Base-by-base conservation (phyloP, 2,113 vertebrate species). In the Pluvianellus socialis region DNA sequence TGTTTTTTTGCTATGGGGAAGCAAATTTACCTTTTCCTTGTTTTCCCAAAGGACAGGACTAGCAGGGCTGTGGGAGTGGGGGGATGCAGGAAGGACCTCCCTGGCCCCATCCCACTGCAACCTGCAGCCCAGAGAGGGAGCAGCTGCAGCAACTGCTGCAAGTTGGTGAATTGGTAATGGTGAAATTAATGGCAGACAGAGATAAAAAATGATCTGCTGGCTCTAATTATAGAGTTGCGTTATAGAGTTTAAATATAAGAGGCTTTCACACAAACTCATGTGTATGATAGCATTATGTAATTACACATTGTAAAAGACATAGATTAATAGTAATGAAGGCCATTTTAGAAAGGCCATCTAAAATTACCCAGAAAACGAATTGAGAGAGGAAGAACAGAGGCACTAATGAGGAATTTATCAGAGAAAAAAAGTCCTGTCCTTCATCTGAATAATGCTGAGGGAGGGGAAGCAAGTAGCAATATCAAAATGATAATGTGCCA, bases 261-360 rank as follows among this genome's bases (percentile, higher is more conserved):
- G 30, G 58, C 70, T 93, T 94, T 92, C 65, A 75, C 40, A 68
- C 84, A 94, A 94, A 95, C 70, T 89, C 24, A 6, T 85, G 44
- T 89, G 33, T 95, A 89, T 79, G 70, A 96, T 72, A 87, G 73
- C 71, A 44, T 27, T 66, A 56, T 76, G 52, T 45, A 91, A 96
- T 95, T 91, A 94, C 53, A 82, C 68, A 75, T 35, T 77, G 61
- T 61, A 85, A 77, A 85, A 92, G 87, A 91, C 53, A 65, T 52
- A 91, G 93, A 97, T 96, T 92, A 90, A 96, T 93, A 87, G 73
- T 65, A 90, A 93, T 82, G 66, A 92, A 94, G 90, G 45, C 87
- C 52, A 53, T 95, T 96, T 94, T 75, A 96, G 93, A 94, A 95
- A 91, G 83, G 61, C 65, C 73, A 95, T 70, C 70, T 96, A 96